Evolutionary conservation across 2,113 vertebrate genomes (phyloP).

Genomic region (Rallus limicola): DNA sequence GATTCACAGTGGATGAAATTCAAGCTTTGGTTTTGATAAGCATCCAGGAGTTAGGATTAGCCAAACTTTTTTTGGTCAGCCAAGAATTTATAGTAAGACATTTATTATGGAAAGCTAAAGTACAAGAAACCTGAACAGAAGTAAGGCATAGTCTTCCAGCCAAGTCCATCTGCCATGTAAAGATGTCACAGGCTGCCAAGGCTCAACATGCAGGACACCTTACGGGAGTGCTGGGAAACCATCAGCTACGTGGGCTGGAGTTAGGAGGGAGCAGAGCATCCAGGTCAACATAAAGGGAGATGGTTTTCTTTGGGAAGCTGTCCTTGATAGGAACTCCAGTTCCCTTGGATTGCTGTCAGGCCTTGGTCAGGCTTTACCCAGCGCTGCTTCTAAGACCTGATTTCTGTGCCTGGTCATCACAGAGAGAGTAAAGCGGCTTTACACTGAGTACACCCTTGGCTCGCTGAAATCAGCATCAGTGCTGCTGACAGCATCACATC

Average conservation of each 20-base stretch:
- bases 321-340: background rate
- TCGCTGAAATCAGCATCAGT: background rate
- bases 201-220: background rate
- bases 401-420: background rate
- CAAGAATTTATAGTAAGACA: constrained; percentile 43
- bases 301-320: background rate
- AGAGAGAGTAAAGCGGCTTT: background rate
- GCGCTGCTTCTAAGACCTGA: background rate
- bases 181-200: background rate
- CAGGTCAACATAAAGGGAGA: background rate
- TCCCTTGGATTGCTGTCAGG: background rate
- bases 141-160: background rate
- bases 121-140: background rate
- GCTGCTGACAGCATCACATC: background rate
- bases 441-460: background rate
- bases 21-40: constrained; percentile 61
- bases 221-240: background rate
- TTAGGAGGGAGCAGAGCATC: background rate
- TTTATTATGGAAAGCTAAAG: constrained; percentile 24
- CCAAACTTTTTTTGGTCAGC: constrained; percentile 39
- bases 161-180: background rate
- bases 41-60: constrained; percentile 49
- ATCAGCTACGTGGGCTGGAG: background rate
- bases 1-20: constrained; percentile 45
- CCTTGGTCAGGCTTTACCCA: background rate